Conservation (phyloP, 2,113 vertebrate species). For the Isichthys henryi region DNA sequence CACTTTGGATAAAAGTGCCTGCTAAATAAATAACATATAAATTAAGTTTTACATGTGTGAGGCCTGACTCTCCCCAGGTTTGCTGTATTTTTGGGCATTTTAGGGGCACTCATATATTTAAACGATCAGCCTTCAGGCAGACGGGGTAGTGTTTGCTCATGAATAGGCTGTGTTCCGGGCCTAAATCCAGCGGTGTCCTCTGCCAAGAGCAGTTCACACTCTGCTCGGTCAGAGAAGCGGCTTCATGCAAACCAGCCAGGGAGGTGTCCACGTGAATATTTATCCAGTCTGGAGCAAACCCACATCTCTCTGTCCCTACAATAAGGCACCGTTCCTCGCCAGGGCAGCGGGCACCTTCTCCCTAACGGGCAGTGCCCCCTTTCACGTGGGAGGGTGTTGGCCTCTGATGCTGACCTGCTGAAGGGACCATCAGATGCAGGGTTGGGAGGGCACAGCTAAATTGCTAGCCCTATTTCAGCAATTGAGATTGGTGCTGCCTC, state of each 20-base stretch:
- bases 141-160: conserved; percentile 23
- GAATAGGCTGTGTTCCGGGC: not conserved
- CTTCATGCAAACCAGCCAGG: conserved; percentile 36
- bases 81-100: not conserved
- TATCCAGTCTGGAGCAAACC: conserved; percentile 27
- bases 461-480: not conserved
- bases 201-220: conserved; percentile 33
- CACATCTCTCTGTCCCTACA: conserved; percentile 15
- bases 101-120: conserved; percentile 29
- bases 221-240: conserved; percentile 22
- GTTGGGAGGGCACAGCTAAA: not conserved
- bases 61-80: not conserved
- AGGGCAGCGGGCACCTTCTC: not conserved
- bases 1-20: not conserved
- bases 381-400: no score
- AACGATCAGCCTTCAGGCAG: conserved; percentile 30
- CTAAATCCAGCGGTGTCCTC: not conserved
- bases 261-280: conserved; percentile 50
- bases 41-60: not conserved
- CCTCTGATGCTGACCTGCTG: no score
- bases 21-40: not conserved
- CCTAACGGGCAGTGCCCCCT: not conserved
- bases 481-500: no score
- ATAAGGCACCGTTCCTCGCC: conserved; percentile 20
- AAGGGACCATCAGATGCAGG: no score